Percentiles rank a stretch among this genome's conserved stretches.
Conservation (phyloP, 2,113 vertebrate species). For the Mixornis gularis region DNA sequence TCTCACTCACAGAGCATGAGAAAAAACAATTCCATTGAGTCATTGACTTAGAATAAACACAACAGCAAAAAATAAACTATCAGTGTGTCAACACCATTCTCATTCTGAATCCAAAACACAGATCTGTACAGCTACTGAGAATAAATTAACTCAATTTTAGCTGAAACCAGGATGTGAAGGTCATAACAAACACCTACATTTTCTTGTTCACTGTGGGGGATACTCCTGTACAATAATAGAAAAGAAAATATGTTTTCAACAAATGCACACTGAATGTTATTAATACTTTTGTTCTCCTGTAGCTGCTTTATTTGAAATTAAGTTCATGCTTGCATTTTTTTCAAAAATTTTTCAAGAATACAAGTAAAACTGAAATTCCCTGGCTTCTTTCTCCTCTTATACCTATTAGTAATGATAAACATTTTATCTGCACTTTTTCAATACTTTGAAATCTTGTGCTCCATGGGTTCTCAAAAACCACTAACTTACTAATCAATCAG, state of each 20-base stretch:
- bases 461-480: not conserved
- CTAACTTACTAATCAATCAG: not conserved
- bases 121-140: not conserved
- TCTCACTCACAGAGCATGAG: not conserved
- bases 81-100: not conserved
- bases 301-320: not conserved
- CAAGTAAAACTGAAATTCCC: not conserved
- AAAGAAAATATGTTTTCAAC: not conserved
- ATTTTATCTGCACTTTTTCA: not conserved
- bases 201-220: not conserved
- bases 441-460: not conserved
- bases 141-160: not conserved
- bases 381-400: not conserved
- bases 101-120: not conserved
- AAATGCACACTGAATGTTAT: not conserved
- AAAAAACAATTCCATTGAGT: rapidly evolving
- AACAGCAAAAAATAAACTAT: not conserved
- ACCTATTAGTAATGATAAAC: not conserved
- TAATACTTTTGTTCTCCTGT: not conserved
- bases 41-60: not conserved
- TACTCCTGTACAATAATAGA: not conserved
- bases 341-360: not conserved
- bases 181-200: not conserved
- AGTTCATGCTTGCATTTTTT: not conserved
- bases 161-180: not conserved